Conservation (phyloP, 2,797 vertebrate genomes). For the Alca torda region DNA sequence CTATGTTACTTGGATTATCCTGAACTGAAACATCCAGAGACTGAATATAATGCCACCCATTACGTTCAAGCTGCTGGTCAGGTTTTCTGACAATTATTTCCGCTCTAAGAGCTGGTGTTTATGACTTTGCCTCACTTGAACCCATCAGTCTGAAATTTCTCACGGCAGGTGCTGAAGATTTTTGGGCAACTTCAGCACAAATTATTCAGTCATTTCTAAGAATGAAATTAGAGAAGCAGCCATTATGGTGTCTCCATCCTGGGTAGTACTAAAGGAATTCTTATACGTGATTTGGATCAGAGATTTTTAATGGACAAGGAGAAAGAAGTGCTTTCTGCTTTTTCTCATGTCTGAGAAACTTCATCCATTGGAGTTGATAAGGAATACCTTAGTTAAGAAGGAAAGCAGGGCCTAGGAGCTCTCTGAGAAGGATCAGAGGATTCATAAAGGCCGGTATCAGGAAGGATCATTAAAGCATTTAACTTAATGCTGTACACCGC, state of each 20-base stretch:
- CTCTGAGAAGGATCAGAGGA: background rate
- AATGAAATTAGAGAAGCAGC: background rate
- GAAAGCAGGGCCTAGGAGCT: background rate
- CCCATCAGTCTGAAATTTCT: background rate
- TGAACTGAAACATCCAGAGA: background rate
- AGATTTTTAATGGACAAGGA: background rate
- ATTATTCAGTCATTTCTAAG: background rate
- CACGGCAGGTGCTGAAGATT: background rate
- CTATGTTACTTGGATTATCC: background rate
- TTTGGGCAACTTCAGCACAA: background rate
- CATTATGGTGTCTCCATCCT: background rate
- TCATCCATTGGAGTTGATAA: background rate
- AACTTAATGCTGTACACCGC: background rate
- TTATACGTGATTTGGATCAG: background rate
- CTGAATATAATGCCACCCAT: background rate
- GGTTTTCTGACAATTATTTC: background rate
- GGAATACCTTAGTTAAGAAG: background rate
- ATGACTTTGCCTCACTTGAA: background rate
- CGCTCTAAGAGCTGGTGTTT: background rate
- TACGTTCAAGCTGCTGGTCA: background rate
- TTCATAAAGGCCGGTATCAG: background rate
- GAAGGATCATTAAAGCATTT: background rate
- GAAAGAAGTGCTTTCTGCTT: background rate
- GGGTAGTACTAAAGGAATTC: background rate
- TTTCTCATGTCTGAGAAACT: background rate